A percentile compares a stretch with the other conserved stretches of the same genome.
phyloP scores from a whole-genome alignment of 2,888 invertebrate species.

The Girardia tigrina region DNA sequence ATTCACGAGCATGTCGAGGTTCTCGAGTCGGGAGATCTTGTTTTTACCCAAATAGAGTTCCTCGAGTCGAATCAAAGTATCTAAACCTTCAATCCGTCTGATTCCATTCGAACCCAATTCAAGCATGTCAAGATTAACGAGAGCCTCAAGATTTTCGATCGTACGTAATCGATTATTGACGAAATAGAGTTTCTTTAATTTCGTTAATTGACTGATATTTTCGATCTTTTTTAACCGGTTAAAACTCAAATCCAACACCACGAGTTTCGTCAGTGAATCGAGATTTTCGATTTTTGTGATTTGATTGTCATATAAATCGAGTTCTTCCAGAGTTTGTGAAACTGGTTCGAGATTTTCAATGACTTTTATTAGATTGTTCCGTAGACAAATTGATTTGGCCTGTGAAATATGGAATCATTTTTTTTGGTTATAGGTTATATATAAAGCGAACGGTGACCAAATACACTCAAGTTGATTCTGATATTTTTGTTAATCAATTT shows the following conservation, averaged over 20 bases:
- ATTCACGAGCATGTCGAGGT: constrained; percentile 61
- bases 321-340: constrained; percentile 61
- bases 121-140: constrained; percentile 65
- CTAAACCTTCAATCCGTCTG: constrained; percentile 72
- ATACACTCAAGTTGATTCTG: no score
- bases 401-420: no score
- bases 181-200: constrained; percentile 68
- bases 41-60: constrained; percentile 81
- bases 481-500: no score
- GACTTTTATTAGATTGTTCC: constrained; percentile 86
- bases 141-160: constrained; percentile 71
- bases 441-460: no score
- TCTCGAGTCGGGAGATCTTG: constrained; percentile 73
- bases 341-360: constrained; percentile 73
- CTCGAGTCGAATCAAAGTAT: constrained; percentile 61
- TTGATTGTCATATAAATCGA: constrained; percentile 94
- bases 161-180: constrained; percentile 74
- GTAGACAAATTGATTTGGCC: constrained; percentile 55
- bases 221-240: constrained; percentile 76
- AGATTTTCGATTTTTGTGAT: constrained; percentile 78
- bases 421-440: no score
- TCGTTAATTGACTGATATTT: constrained; percentile 63
- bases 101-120: constrained; percentile 81
- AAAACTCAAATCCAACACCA: constrained; percentile 84
- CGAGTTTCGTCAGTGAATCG: constrained; percentile 68